Conservation (phyloP, 2,113 vertebrate species). For the Sinocyclocheilus anshuiensis region DNA sequence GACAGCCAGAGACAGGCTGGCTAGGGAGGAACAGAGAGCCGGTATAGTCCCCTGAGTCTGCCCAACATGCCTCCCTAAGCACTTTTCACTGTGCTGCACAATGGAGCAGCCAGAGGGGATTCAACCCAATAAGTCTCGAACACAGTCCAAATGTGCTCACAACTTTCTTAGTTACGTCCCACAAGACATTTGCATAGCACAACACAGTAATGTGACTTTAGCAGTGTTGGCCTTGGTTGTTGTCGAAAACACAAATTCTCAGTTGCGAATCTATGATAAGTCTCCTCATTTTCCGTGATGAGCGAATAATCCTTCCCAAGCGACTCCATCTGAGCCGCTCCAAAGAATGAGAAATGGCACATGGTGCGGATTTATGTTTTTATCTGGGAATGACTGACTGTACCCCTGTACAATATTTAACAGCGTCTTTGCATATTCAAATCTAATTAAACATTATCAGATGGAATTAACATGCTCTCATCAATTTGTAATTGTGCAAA, state of each 20-base stretch:
- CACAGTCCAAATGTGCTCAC: constrained; percentile 2
- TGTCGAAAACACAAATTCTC: neutral
- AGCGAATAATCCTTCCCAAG: constrained; percentile 21
- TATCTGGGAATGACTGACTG: constrained; percentile 67
- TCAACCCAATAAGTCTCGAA: constrained; percentile 1
- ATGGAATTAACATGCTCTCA: constrained; percentile 51
- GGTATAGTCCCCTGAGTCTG: constrained; percentile 56
- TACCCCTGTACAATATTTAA: constrained; percentile 13
- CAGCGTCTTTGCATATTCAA: constrained; percentile 44
- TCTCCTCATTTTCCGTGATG: neutral
- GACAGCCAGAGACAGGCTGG: constrained; percentile 39
- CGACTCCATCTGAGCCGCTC: neutral
- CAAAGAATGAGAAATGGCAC: neutral
- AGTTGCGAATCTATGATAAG: too few relatives aligned
- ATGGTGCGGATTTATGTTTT: constrained; percentile 47
- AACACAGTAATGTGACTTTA: neutral
- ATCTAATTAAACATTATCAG: constrained; percentile 54
- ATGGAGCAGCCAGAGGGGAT: constrained; percentile 3
- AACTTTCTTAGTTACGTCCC: constrained; percentile 7
- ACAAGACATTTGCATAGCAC: constrained; percentile 9
- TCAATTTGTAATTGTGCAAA: constrained; percentile 39
- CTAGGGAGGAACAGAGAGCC: constrained; percentile 26
- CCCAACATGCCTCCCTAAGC: constrained; percentile 60
- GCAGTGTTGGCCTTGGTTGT: neutral
- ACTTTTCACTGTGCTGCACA: constrained; percentile 57